Conservation (phyloP, 2,113 vertebrate genomes). For the Stigmatopora argus region DNA sequence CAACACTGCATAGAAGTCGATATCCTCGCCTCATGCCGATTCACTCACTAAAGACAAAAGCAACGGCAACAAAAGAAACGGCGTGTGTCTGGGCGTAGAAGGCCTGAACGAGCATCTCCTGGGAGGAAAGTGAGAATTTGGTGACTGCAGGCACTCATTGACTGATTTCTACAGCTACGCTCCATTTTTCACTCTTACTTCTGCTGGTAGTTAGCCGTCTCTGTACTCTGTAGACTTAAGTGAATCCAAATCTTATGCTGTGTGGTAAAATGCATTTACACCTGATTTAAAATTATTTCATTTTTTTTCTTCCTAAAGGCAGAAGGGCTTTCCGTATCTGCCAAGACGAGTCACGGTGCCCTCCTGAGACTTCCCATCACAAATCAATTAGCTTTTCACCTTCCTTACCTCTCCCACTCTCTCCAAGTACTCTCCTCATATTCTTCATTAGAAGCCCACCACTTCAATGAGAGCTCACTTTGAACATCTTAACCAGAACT, state of each 20-base stretch:
- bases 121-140: not conserved
- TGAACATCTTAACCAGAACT: slow-evolving; percentile 46
- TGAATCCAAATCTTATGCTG: slow-evolving; percentile 61
- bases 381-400: slow-evolving; percentile 73
- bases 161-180: not conserved
- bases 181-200: not conserved
- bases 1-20: not conserved
- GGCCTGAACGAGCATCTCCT: slow-evolving; percentile 1
- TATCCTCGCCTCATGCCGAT: not conserved
- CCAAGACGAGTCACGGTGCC: slow-evolving; percentile 57
- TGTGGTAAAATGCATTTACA: slow-evolving; percentile 65
- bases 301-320: slow-evolving; percentile 54
- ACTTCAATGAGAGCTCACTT: slow-evolving; percentile 60
- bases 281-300: slow-evolving; percentile 60
- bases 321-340: slow-evolving; percentile 54
- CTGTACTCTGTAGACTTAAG: slow-evolving; percentile 38
- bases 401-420: slow-evolving; percentile 60
- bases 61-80: not conserved
- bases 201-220: not conserved
- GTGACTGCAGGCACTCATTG: not conserved
- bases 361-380: slow-evolving; percentile 70
- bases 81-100: not conserved
- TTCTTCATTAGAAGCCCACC: slow-evolving; percentile 67
- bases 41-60: not conserved
- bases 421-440: slow-evolving; percentile 62